A percentile compares a stretch with the other conserved stretches of the same genome.
Conservation (phyloP, 2,888 invertebrate genomes). For the Homarus gammarus region DNA sequence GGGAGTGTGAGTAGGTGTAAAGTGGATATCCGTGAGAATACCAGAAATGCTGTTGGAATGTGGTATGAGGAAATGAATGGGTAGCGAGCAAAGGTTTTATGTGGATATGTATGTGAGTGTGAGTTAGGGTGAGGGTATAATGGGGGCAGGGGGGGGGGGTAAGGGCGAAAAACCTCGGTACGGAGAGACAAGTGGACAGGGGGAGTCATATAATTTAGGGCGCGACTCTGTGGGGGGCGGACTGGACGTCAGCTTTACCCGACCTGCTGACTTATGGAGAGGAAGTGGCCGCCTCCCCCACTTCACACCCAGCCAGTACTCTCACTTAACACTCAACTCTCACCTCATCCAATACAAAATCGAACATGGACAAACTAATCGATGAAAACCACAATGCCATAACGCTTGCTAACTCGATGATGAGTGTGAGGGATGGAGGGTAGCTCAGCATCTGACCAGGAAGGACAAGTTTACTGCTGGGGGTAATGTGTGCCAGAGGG, state of each 20-base stretch:
- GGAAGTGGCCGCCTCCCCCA: background rate
- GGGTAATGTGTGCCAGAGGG: background rate
- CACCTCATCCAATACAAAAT: background rate
- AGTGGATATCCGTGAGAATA: no score
- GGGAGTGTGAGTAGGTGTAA: no score
- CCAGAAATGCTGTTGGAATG: no score
- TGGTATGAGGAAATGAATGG: no score
- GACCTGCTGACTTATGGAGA: background rate
- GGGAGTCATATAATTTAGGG: background rate
- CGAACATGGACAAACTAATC: background rate
- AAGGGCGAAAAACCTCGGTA: background rate
- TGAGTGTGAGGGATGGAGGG: no score
- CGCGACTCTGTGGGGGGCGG: background rate
- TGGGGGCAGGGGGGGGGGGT: background rate
- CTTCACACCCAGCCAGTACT: background rate
- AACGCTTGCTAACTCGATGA: no score
- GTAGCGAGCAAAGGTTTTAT: background rate
- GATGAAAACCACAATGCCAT: no score
- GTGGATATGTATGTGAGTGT: background rate
- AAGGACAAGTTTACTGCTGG: background rate
- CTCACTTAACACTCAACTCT: background rate
- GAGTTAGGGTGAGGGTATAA: background rate
- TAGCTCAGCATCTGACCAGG: no score
- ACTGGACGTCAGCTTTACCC: constrained; percentile 2
- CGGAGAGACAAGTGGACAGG: background rate